Percentiles rank a stretch among this genome's conserved stretches.
Evolutionary conservation across 2,888 invertebrate species (phyloP).

Genomic region (Gasteruption jaculator): DNA sequence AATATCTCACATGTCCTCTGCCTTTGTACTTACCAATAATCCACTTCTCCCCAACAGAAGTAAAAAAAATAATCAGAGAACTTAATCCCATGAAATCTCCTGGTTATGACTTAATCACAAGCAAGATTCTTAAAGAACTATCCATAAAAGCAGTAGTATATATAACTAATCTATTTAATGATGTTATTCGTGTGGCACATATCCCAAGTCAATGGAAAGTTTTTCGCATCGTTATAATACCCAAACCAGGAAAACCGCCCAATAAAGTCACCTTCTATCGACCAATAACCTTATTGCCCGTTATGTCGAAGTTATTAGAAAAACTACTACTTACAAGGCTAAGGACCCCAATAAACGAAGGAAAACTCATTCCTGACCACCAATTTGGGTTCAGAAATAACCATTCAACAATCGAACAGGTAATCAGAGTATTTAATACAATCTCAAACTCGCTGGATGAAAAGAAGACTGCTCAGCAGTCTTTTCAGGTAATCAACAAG

Average conservation of each 20-base stretch:
- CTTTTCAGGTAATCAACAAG: conserved; percentile 21
- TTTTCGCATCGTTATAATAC: conserved; percentile 19
- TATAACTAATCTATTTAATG: conserved; percentile 28
- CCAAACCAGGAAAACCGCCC: conserved; percentile 26
- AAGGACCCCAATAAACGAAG: conserved; percentile 12
- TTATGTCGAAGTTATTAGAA: conserved; percentile 28
- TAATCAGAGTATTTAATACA: conserved; percentile 14
- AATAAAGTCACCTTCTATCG: conserved; percentile 25
- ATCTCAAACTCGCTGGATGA: conserved; percentile 17
- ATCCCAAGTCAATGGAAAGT: conserved; percentile 30
- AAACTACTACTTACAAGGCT: conserved; percentile 25
- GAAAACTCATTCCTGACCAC: conserved; percentile 22
- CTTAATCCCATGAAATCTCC: conserved; percentile 24
- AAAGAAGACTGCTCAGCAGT: conserved; percentile 19
- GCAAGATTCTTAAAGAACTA: conserved; percentile 25
- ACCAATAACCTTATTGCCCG: conserved; percentile 28
- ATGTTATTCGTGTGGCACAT: conserved; percentile 23
- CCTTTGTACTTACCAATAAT: conserved; percentile 2
- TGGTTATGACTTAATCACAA: conserved; percentile 28
- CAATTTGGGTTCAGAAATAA: conserved; percentile 27
- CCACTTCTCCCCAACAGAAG: conserved; percentile 1
- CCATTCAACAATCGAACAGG: conserved; percentile 24
- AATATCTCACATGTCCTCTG: too few species aligned
- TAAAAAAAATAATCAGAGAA: conserved; percentile 2
- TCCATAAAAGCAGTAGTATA: conserved; percentile 25